phyloP scores from a whole-genome alignment of 2,113 vertebrate species.

The Ivindomyrus marchei region DNA sequence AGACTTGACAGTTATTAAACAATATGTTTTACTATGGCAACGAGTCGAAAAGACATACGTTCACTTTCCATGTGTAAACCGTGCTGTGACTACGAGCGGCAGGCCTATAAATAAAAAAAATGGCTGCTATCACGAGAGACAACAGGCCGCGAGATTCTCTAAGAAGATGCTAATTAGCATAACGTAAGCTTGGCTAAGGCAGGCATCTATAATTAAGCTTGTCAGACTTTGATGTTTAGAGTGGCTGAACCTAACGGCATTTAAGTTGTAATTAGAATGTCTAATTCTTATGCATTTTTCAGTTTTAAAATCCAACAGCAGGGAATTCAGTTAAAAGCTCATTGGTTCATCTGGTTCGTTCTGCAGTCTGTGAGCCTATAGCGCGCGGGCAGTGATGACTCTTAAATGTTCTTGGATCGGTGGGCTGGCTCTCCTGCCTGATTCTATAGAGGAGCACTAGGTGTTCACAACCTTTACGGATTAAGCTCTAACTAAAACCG shows the following conservation, averaged over 20 bases:
- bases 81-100: not conserved
- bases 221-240: constrained; percentile 15
- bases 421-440: not conserved
- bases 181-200: constrained; percentile 5
- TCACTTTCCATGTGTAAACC: not conserved
- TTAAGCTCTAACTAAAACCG: not conserved
- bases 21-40: not conserved
- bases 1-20: not conserved
- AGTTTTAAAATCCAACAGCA: not conserved
- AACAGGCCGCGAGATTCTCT: not conserved
- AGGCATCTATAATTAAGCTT: constrained; percentile 11
- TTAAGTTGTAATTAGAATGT: constrained; percentile 10
- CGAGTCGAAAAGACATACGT: not conserved
- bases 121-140: not conserved
- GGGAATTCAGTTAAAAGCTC: not conserved
- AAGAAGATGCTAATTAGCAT: constrained; percentile 5
- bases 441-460: not conserved
- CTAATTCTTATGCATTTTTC: not conserved
- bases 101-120: not conserved
- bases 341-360: not conserved
- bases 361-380: not conserved
- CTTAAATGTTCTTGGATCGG: not conserved
- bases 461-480: not conserved
- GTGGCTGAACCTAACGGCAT: not conserved
- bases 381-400: not conserved